These are phyloP conservation scores for Haemorhous mexicanus DNA, from an alignment of 2,113 vertebrate genomes.

Conservation along the genomic window DNA sequence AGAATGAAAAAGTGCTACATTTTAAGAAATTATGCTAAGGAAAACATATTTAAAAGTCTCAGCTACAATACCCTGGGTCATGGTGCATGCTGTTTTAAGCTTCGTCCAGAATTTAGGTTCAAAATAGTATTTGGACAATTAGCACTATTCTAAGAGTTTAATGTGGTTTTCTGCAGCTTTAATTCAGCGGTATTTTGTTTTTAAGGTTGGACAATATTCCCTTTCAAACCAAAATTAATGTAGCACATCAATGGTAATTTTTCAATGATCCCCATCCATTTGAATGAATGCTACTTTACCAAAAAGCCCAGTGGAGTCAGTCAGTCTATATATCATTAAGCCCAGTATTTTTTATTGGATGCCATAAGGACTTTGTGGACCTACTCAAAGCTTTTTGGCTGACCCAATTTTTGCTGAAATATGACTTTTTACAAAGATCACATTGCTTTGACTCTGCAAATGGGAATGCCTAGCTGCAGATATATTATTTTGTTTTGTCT, in stretches of 20 bases:
- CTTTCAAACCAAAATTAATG: constrained; percentile 33
- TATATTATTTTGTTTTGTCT: not conserved
- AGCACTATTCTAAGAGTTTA: not conserved
- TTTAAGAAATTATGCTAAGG: not conserved
- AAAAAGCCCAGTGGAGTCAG: constrained; percentile 39
- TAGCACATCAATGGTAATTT: not conserved
- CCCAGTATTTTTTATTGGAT: not conserved
- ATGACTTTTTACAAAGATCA: not conserved
- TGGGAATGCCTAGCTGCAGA: not conserved
- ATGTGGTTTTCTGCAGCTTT: not conserved
- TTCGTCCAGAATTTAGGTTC: not conserved
- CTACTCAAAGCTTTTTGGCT: not conserved
- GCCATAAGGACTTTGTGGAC: not conserved
- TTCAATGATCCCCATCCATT: not conserved
- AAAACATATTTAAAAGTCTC: not conserved
- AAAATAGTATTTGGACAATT: not conserved
- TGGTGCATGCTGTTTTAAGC: not conserved
- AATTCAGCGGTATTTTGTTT: not conserved
- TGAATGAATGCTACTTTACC: not conserved
- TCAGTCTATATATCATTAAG: constrained; percentile 23
- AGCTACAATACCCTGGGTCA: not conserved
- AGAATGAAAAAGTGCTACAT: not conserved
- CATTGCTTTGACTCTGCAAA: not conserved
- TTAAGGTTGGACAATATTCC: not conserved
- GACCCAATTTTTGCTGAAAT: not conserved